Percentiles rank a stretch among this genome's conserved stretches.
These are phyloP conservation scores for Pristionchus maxplancki DNA, from an alignment of 2,888 invertebrate genomes.

Conservation along the genomic window DNA sequence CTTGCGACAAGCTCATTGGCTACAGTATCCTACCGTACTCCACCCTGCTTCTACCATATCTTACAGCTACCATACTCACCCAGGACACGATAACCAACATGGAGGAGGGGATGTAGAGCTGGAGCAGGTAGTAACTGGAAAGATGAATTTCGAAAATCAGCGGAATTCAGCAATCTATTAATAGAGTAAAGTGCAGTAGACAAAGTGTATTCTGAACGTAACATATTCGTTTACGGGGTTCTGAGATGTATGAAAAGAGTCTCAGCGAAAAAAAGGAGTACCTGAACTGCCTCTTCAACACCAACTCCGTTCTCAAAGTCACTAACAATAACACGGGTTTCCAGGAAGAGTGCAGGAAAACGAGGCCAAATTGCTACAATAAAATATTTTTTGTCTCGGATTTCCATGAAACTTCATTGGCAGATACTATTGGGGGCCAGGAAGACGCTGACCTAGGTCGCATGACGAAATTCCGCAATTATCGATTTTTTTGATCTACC, in stretches of 20 bases:
- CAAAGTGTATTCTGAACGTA: neutral
- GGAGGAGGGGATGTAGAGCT: constrained; percentile 98
- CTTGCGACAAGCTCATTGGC: no score
- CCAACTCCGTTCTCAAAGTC: constrained; percentile 93
- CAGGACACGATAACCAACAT: constrained; percentile 77
- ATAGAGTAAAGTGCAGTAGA: neutral
- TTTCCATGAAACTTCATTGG: no score
- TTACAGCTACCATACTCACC: constrained; percentile 59
- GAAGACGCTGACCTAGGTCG: no score
- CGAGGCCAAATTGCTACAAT: no score
- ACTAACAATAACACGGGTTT: no score
- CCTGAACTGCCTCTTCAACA: constrained; percentile 97
- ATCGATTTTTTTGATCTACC: no score
- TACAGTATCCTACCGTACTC: neutral
- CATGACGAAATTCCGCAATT: no score
- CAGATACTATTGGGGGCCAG: no score
- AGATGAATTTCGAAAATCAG: no score
- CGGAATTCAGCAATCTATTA: neutral
- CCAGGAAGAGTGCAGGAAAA: no score
- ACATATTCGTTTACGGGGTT: neutral
- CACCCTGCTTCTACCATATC: constrained; percentile 66
- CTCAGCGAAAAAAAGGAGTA: neutral
- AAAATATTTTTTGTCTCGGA: no score
- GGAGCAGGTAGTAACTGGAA: constrained; percentile 94
- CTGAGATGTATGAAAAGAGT: neutral